A percentile compares a stretch with the other conserved stretches of the same genome.
Conservation (phyloP, 2,888 invertebrate species). For the Lasiommata megera region DNA sequence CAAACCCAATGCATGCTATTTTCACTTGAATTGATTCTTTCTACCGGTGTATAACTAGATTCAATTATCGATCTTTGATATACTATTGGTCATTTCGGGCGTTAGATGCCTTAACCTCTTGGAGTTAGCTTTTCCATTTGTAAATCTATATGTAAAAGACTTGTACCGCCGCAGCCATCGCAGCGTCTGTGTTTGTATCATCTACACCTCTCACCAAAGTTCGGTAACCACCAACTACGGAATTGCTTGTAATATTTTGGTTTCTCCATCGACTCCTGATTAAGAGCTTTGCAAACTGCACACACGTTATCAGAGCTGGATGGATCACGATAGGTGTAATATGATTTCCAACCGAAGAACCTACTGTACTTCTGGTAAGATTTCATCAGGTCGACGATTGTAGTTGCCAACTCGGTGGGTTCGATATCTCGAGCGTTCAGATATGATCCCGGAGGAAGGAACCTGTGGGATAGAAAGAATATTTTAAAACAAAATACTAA, state of each 20-base stretch:
- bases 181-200: conserved; percentile 14
- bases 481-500: not conserved
- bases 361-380: conserved; percentile 46
- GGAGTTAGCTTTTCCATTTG: conserved; percentile 3
- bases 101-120: not conserved
- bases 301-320: conserved; percentile 49
- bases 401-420: conserved; percentile 44
- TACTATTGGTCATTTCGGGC: too few species aligned
- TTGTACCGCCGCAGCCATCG: not conserved
- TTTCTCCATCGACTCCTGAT: conserved; percentile 41
- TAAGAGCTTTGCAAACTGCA: conserved; percentile 52
- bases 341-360: conserved; percentile 56
- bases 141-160: conserved; percentile 2
- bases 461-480: conserved; percentile 45
- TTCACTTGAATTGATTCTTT: too few species aligned
- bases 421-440: conserved; percentile 46
- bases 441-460: conserved; percentile 66
- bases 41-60: too few species aligned
- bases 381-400: conserved; percentile 46
- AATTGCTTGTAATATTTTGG: conserved; percentile 47
- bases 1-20: too few species aligned
- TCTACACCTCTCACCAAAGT: conserved; percentile 37
- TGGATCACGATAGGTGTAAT: conserved; percentile 49
- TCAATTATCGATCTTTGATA: too few species aligned
- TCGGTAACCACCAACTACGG: conserved; percentile 58